Conservation (phyloP, 2,888 invertebrate genomes). For the Watsonalla cultraria region DNA sequence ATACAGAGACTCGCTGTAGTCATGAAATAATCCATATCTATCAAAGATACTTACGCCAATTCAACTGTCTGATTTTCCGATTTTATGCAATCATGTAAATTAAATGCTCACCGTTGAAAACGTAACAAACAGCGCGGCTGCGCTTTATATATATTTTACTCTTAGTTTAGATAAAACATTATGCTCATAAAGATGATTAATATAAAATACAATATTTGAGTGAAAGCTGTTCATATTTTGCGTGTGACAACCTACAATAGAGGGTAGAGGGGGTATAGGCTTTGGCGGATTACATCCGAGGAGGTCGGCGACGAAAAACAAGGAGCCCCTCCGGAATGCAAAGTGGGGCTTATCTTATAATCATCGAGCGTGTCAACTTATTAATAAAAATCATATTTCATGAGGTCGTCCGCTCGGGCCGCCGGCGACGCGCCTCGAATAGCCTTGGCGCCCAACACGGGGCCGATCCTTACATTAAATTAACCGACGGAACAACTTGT, state of each 20-base stretch:
- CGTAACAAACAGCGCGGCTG: no score
- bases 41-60: no score
- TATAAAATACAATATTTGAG: not conserved
- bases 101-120: no score
- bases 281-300: slow-evolving; percentile 56
- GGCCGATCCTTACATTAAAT: slow-evolving; percentile 42
- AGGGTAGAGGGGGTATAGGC: slow-evolving; percentile 40
- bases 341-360: slow-evolving; percentile 78
- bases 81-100: no score
- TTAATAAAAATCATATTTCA: slow-evolving; percentile 80
- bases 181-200: no score
- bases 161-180: no score
- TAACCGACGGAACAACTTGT: slow-evolving; percentile 39
- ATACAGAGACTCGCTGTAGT: no score
- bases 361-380: slow-evolving; percentile 79
- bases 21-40: no score
- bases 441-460: slow-evolving; percentile 28
- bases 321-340: slow-evolving; percentile 70
- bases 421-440: slow-evolving; percentile 54
- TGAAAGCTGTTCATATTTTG: slow-evolving; percentile 16
- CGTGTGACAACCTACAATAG: slow-evolving; percentile 26
- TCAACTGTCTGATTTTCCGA: no score
- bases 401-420: slow-evolving; percentile 45
- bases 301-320: slow-evolving; percentile 62
- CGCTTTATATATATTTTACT: no score